Evolutionary conservation across 2,797 vertebrate genomes (phyloP).

Genomic region (Bradypus variegatus): DNA sequence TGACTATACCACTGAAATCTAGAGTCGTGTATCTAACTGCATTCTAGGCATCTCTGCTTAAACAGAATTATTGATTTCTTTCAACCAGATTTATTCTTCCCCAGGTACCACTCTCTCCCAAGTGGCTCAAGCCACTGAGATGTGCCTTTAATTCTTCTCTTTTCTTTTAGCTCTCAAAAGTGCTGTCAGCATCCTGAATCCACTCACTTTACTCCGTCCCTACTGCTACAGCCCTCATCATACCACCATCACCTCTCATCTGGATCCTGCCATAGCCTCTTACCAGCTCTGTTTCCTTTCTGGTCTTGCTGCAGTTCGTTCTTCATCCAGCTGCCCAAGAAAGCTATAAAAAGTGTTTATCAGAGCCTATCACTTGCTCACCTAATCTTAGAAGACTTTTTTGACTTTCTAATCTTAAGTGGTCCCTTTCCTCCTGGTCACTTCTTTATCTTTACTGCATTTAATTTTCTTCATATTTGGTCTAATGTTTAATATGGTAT

Average conservation of each 20-base stretch:
- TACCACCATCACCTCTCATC: not conserved
- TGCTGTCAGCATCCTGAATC: not conserved
- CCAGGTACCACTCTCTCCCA: not conserved
- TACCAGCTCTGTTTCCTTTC: not conserved
- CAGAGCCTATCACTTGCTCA: not conserved
- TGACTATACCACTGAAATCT: not conserved
- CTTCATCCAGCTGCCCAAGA: not conserved
- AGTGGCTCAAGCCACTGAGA: not conserved
- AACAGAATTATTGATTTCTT: constrained; percentile 5
- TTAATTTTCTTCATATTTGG: not conserved
- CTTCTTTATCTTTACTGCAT: not conserved
- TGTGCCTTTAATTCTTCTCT: not conserved
- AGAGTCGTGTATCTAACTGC: not conserved
- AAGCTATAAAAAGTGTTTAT: not conserved
- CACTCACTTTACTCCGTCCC: not conserved
- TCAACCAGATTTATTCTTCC: not conserved
- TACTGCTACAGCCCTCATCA: too few relatives aligned
- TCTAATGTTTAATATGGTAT: not conserved
- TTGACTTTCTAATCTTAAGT: not conserved
- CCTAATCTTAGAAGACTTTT: not conserved
- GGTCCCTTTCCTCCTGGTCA: not conserved
- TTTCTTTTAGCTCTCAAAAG: not conserved
- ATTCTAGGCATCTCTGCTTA: not conserved
- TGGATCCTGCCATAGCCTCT: not conserved
- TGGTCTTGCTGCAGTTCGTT: not conserved